Conservation (phyloP, 2,113 vertebrate genomes). For the Cyanistes caeruleus region DNA sequence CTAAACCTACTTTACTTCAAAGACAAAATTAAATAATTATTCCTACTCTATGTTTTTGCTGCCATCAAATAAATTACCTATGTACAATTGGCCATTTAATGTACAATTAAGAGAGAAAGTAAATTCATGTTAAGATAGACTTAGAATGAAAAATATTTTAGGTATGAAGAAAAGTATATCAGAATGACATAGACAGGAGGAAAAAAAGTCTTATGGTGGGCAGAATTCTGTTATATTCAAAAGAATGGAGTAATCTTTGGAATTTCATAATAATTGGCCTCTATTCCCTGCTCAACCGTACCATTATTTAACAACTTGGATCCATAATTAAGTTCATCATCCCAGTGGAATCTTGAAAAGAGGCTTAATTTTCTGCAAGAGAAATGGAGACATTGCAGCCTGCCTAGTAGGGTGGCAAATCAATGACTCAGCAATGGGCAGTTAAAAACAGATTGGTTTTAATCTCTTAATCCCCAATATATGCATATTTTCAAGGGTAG, state of each 20-base stretch:
- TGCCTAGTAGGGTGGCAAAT: not conserved
- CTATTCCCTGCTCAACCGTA: slow-evolving; percentile 26
- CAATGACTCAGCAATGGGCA: slow-evolving; percentile 32
- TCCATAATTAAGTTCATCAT: slow-evolving; percentile 61
- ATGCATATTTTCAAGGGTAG: not conserved
- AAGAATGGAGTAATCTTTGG: not conserved
- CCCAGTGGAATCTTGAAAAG: slow-evolving; percentile 43
- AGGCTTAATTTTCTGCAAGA: slow-evolving; percentile 51
- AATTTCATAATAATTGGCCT: not conserved
- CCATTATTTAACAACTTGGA: slow-evolving; percentile 38
- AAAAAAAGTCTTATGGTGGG: not conserved
- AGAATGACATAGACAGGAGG: not conserved
- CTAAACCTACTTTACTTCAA: not conserved
- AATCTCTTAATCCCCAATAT: slow-evolving; percentile 39
- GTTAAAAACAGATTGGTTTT: not conserved
- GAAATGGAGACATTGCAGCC: not conserved
- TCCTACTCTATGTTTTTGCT: not conserved
- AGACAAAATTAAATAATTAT: not conserved
- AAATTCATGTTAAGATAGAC: not conserved
- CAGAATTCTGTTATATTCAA: not conserved
- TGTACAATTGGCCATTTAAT: not conserved
- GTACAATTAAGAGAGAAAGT: not conserved
- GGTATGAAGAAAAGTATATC: not conserved
- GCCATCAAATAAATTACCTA: not conserved
- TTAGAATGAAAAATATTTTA: not conserved